Evolutionary conservation across 2,888 invertebrate species (phyloP), one percentile per base, ranked within the genome.

Genomic region (Cheilosia vulpina): DNA sequence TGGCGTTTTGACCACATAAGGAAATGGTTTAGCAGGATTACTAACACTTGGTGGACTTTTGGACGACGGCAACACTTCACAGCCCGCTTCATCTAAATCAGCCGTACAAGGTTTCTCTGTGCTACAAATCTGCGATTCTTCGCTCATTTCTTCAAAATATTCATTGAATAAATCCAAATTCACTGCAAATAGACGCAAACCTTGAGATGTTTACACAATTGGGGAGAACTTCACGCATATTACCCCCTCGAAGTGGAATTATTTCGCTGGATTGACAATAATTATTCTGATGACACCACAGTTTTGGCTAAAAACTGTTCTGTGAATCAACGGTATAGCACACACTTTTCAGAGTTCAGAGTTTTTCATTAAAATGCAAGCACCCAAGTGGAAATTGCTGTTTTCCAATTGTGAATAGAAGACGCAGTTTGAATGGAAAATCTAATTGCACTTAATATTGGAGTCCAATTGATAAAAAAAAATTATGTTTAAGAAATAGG

Each of bases 1-100:
- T 71, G 90, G 89, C 43, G 89, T 90, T 47, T 90, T 89, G 2
- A 91, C 79, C 27, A 91, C 88, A 69, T 89, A 90, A 2, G 89
- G 73, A 21, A 78, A 87, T 17, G 77, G 50, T 19, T 31, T 34
- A 4, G 17, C 27, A 13, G 52, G 34, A n/a, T 41, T 50, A 34
- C 63, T 27, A 15, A 57, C 50, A 53, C 60, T 65, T 41, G 38
- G 66, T 3, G 75, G 62, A 45, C 79, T 78, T 9, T 47, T 55
- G 17, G 71, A 5, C 38, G 66, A 65, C n/a, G 38, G 38, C 4
- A 68, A 50, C 4, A 50, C 38, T 31, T 13, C 21, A 41, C 69
- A 53, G 38, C 47, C 80, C 47, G 66, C 24, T 45, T 71, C 80
- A 7, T 55, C 50, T 17, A 53, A 21, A 27, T 21, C 71, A 13